Evolutionary conservation across 2,888 invertebrate genomes (phyloP).

Genomic region (Rhingia campestris): DNA sequence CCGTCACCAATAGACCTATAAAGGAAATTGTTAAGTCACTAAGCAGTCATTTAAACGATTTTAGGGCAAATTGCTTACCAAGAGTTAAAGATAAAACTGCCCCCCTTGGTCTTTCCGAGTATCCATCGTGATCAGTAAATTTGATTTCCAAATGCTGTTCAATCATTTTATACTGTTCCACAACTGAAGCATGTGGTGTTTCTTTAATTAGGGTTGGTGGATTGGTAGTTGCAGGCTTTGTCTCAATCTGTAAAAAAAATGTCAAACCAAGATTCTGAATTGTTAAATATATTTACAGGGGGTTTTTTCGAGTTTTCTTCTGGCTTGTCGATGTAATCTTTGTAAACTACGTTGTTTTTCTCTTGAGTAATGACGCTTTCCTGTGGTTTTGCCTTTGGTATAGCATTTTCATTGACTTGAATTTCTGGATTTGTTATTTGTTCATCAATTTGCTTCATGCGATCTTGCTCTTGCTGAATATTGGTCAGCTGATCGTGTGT

Average conservation of each 20-base stretch:
- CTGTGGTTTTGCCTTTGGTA: constrained; percentile 44
- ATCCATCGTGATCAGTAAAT: constrained; percentile 85
- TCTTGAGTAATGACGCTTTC: constrained; percentile 70
- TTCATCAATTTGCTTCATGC: constrained; percentile 17
- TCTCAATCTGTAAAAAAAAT: neutral
- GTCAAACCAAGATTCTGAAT: neutral
- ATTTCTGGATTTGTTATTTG: constrained; percentile 12
- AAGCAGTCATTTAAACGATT: neutral
- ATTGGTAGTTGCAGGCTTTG: constrained; percentile 10
- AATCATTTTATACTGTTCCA: constrained; percentile 81
- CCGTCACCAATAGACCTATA: constrained; percentile 90
- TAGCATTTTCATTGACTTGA: constrained; percentile 35
- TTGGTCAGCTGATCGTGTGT: neutral
- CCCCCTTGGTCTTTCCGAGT: constrained; percentile 89
- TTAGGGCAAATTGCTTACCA: constrained; percentile 83
- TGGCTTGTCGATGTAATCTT: constrained; percentile 78
- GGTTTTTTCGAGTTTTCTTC: constrained; percentile 81
- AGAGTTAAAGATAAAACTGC: constrained; percentile 91
- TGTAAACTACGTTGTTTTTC: constrained; percentile 70
- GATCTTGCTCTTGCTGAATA: constrained; percentile 5
- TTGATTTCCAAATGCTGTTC: constrained; percentile 82
- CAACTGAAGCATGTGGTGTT: constrained; percentile 77
- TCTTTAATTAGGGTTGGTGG: neutral
- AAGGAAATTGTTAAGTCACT: neutral
- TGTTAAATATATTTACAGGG: neutral